Base-by-base conservation (phyloP, 2,888 invertebrate species). In the Leptinotarsa juncta region DNA sequence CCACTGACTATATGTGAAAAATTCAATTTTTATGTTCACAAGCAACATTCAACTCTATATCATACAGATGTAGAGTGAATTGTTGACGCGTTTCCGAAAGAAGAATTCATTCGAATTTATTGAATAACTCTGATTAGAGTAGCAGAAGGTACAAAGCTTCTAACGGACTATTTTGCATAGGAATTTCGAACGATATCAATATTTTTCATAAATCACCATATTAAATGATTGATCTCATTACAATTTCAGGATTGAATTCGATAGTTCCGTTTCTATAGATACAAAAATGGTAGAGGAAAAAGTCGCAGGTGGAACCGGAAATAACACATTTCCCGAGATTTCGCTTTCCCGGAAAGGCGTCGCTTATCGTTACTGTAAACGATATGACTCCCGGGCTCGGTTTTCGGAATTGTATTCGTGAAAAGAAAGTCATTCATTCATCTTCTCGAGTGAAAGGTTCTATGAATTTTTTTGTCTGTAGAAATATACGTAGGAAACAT, bases 321-420 rank as follows among this genome's bases (percentile, higher is more conserved):
- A 20, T 50, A 67, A 67, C 66, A 48, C 66, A 67, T 67, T 67
- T 67, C 66, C 66, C 20, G 66, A 49, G 66, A 67, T 48, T 67
- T 50, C 66, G 66, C 15, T 23, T 50, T 67, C 18, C 50, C 50
- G 50, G 66, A 23, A 67, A 67, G 49, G 18, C 49, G 48, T 15
- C 66, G 66, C 49, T 67, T 49, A 67, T 67, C 66, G 66, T 67
- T 50, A 50, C 48, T 14, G 49, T 67, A 49, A 67, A 67, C 66
- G 66, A 67, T 67, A 67, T 67, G 66, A 48, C 66, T 67, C 15
- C 50, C 23, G 16, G 50, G 49, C 42, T 49, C 66, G 66, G 50
- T 50, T 67, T 50, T 50, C 50, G 3, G 20, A 26, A 60, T 60
- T 60, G 60, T 60, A 5, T 26, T 20, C 23, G 5, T 14, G 60